These are phyloP conservation scores for Pachyseris speciosa DNA, from an alignment of 64 coral and sea anemone genomes.

Conservation along the genomic window DNA sequence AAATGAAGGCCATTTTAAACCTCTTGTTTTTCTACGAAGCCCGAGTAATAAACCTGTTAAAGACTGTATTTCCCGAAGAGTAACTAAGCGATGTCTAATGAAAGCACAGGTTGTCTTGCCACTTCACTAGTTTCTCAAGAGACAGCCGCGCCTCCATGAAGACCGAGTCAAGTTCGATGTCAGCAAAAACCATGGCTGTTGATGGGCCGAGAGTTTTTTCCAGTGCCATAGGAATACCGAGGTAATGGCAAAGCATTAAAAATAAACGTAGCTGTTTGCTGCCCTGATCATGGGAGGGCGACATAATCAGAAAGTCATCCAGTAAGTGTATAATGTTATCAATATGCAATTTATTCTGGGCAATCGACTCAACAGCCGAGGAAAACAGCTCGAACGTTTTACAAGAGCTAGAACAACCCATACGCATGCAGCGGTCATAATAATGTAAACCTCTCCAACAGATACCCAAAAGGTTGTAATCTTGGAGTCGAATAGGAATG, in stretches of 20 bases:
- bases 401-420: conserved; percentile 26
- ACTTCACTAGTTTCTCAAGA: conserved; percentile 5
- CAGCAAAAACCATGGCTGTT: conserved; percentile 3
- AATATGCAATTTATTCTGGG: conserved; percentile 11
- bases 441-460: conserved; percentile 30
- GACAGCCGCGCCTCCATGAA: neutral
- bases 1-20: no score
- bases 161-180: conserved; percentile 44
- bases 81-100: neutral
- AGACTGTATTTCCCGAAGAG: neutral
- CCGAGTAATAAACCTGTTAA: neutral
- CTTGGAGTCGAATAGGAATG: conserved; percentile 19
- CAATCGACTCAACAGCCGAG: conserved; percentile 54
- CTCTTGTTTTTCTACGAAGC: no score
- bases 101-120: neutral
- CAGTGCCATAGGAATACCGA: conserved; percentile 53
- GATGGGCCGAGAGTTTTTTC: conserved; percentile 21
- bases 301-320: conserved; percentile 8
- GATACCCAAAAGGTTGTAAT: neutral
- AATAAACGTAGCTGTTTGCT: neutral
- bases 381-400: conserved; percentile 30
- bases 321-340: conserved; percentile 22
- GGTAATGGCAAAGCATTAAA: conserved; percentile 23
- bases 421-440: conserved; percentile 13
- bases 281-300: neutral